Evolutionary conservation across 2,888 invertebrate species (phyloP), one percentile per base, ranked within the genome.

Genomic region (Scrobipalpa atriplicella): DNA sequence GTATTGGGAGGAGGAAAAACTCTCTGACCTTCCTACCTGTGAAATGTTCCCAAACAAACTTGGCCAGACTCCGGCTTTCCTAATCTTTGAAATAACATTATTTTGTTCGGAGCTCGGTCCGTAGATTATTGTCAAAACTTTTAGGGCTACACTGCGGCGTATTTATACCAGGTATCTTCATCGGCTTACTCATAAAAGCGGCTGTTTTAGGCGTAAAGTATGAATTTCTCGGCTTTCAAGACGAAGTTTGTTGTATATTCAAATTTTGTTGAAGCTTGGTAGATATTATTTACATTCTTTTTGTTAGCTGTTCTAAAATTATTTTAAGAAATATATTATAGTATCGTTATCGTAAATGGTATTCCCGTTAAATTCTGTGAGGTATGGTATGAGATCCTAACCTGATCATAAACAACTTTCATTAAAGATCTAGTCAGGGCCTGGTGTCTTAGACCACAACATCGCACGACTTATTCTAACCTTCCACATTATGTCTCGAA

Each of bases 81-180:
- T 65, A 58, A 65, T 67, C 65, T 67, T 56, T 21, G 67, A 58
- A 52, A 67, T 67, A 38, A 65, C 58, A 62, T 65, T 67, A 64
- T 67, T 67, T 64, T 65, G 43, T 65, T 67, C 54, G 18, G 16
- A 63, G 62, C 39, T 67, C 65, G 6, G 11, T 56, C 13, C 41
- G 36, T 54, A 62, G 52, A 65, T 67, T 62, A 67, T 67, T 65
- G 65, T 63, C 63, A 63, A 58, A 65, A 63, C 51, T 65, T 67
- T 60, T 38, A 38, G 65, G 63, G 58, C 36, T n/a, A 16, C 38
- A 38, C 58, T 29, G 58, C 16, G 36, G 29, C 8, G 58, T n/a
- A 58, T 16, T n/a, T n/a, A 38, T 8, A 38, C 16, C 18, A 58
- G 58, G 58, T 58, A 29, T n/a, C 36, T 36, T 36, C 38, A 58